phyloP scores from a whole-genome alignment of 2,797 vertebrate species.

The Sitta carolinensis region DNA sequence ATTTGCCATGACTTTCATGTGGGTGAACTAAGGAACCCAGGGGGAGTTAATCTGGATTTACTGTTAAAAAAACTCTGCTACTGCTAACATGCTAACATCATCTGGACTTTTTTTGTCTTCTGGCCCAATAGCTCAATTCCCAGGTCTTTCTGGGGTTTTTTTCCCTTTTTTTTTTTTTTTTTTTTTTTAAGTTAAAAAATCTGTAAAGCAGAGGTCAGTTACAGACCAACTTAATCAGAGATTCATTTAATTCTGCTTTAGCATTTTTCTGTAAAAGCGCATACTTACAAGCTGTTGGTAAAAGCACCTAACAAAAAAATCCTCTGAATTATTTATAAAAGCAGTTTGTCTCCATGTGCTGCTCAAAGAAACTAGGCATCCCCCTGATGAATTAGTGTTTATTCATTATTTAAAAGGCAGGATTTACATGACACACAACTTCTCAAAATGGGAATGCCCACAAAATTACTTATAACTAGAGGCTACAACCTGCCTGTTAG shows the following conservation, averaged over 20 bases:
- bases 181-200: neutral
- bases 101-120: neutral
- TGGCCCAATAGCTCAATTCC: neutral
- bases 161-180: neutral
- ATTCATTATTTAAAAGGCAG: neutral
- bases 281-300: neutral
- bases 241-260: neutral
- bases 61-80: neutral
- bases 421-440: neutral
- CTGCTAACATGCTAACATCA: neutral
- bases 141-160: accelerated
- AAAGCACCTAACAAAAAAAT: neutral
- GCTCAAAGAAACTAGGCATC: neutral
- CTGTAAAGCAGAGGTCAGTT: neutral
- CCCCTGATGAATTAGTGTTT: neutral
- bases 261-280: neutral
- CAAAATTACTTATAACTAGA: neutral
- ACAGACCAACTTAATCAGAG: neutral
- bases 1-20: neutral
- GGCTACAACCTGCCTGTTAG: neutral
- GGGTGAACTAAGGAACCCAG: neutral
- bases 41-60: neutral
- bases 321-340: neutral
- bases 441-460: neutral
- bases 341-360: neutral